Conservation (phyloP, 2,113 vertebrate species). For the Machaerirhynchus nigripectus region DNA sequence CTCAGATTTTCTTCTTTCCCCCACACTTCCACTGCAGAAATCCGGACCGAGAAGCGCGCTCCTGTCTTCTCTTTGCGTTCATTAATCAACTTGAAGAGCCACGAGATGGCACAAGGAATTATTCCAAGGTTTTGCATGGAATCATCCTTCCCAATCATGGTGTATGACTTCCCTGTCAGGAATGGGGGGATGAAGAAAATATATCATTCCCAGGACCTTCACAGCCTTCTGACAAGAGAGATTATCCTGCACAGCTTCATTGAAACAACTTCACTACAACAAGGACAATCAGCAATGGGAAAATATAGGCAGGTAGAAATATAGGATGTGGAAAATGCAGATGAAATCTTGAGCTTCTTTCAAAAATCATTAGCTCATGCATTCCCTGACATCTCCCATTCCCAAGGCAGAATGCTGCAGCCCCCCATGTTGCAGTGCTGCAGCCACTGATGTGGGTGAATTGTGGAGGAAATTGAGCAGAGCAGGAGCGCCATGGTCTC, state of each 20-base stretch:
- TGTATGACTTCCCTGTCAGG: constrained; percentile 91
- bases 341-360: neutral
- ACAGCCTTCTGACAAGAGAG: neutral
- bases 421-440: neutral
- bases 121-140: constrained; percentile 95
- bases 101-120: constrained; percentile 98
- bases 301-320: neutral
- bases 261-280: neutral
- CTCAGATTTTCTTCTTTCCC: constrained; percentile 96
- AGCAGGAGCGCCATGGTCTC: neutral
- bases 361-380: neutral
- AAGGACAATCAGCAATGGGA: neutral
- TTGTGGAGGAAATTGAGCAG: neutral
- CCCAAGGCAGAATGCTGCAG: neutral
- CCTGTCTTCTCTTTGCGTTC: constrained; percentile 97
- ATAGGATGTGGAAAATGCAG: neutral
- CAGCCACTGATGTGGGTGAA: neutral
- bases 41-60: constrained; percentile 94
- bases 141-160: constrained; percentile 95
- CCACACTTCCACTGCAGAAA: constrained; percentile 97
- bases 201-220: neutral
- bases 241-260: neutral
- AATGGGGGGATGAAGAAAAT: neutral
- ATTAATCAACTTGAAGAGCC: constrained; percentile 97
- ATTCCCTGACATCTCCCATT: neutral